Evolutionary conservation across 1,140 invertebrate species (phyloP).

Genomic region (Platyscapa corneri): DNA sequence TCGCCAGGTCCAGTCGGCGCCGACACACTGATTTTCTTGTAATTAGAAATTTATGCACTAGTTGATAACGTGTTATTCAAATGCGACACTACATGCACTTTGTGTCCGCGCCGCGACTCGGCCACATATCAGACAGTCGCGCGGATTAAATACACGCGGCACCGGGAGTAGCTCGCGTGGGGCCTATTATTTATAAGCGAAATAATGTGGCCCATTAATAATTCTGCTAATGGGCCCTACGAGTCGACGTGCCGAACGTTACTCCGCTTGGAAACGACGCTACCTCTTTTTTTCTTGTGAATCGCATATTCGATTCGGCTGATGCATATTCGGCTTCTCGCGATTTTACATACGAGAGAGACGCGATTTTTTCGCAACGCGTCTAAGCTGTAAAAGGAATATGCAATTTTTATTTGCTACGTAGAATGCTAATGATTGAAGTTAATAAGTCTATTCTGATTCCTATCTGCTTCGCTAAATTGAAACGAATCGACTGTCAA

Average conservation of each 20-base stretch:
- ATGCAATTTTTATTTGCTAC: background rate
- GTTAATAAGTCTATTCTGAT: background rate
- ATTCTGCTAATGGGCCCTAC: constrained; percentile 64
- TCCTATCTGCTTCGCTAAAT: background rate
- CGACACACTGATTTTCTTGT: constrained; percentile 67
- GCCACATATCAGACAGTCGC: constrained; percentile 51
- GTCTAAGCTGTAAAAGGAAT: background rate
- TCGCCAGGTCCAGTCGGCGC: constrained; percentile 1
- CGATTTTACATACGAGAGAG: background rate
- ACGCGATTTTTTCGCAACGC: background rate
- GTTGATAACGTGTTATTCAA: constrained; percentile 71
- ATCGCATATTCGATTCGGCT: background rate
- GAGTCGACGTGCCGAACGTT: constrained; percentile 53
- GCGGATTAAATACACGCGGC: constrained; percentile 52
- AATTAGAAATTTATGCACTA: constrained; percentile 74
- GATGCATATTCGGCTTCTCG: background rate
- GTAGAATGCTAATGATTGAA: background rate
- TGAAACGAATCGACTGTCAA: background rate
- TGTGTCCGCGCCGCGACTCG: constrained; percentile 51
- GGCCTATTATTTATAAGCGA: constrained; percentile 60
- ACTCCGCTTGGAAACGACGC: background rate
- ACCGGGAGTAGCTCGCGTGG: background rate
- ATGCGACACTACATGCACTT: constrained; percentile 67
- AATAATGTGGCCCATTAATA: constrained; percentile 65
- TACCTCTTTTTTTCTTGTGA: constrained; percentile 17